These are phyloP conservation scores for Callipepla californica DNA, from an alignment of 2,113 vertebrate species.

Conservation along the genomic window DNA sequence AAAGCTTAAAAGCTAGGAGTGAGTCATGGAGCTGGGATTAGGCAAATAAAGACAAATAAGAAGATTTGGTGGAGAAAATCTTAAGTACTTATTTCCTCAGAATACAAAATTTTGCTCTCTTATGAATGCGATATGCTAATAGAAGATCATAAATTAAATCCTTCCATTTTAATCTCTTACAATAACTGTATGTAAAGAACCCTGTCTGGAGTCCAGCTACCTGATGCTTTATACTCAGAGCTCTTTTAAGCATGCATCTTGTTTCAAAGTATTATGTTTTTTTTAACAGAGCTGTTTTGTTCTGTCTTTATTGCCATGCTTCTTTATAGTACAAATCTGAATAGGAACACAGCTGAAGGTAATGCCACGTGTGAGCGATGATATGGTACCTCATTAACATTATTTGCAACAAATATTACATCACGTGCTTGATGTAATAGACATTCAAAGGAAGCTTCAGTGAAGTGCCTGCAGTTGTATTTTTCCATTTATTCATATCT, in stretches of 20 bases:
- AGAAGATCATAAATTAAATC: not conserved
- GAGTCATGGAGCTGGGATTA: not conserved
- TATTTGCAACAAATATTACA: slow-evolving; percentile 86
- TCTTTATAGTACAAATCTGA: slow-evolving; percentile 99
- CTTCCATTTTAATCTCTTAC: not conserved
- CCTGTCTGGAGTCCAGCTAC: slow-evolving; percentile 24
- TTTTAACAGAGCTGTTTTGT: slow-evolving; percentile 95
- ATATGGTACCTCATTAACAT: slow-evolving; percentile 88
- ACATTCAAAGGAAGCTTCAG: slow-evolving; percentile 70
- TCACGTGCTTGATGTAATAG: slow-evolving; percentile 86
- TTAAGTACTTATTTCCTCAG: not conserved
- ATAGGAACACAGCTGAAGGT: slow-evolving; percentile 96
- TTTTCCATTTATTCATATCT: slow-evolving; percentile 80
- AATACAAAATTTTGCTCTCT: not conserved
- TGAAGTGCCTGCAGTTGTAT: slow-evolving; percentile 74
- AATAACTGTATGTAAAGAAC: not conserved
- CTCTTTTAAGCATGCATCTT: slow-evolving; percentile 75
- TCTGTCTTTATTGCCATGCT: slow-evolving; percentile 95
- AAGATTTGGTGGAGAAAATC: not conserved
- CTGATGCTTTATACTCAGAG: slow-evolving; percentile 50
- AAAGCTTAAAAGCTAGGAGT: not conserved
- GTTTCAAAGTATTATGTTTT: slow-evolving; percentile 71
- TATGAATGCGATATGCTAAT: not conserved
- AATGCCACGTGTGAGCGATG: slow-evolving; percentile 84
- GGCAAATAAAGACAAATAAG: not conserved